These are phyloP conservation scores for Bolinopsis microptera DNA, from an alignment of 37 sponge, comb jelly and placozoan genomes.

Conservation along the genomic window DNA sequence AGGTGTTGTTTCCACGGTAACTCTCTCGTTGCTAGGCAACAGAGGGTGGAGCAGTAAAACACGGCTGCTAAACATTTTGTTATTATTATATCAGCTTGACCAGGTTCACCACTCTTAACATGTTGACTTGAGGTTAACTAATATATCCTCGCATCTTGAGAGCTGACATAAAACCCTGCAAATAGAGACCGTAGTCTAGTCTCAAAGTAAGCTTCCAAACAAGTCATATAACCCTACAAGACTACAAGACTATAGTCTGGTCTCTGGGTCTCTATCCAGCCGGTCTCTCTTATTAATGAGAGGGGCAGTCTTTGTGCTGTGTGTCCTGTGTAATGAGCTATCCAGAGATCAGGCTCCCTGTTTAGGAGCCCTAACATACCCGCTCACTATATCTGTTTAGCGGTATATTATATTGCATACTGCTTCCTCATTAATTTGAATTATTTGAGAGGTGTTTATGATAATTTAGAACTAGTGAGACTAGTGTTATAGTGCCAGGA, in stretches of 20 bases:
- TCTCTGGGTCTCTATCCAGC: background rate
- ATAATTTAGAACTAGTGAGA: background rate
- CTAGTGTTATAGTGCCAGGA: background rate
- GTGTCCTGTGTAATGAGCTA: no score
- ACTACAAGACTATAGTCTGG: no score
- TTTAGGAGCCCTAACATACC: background rate
- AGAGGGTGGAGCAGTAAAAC: background rate
- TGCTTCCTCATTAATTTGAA: background rate
- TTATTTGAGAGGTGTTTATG: constrained; percentile 33
- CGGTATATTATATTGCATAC: background rate
- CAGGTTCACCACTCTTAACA: no score
- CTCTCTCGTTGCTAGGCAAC: background rate
- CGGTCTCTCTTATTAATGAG: background rate
- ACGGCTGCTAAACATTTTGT: no score
- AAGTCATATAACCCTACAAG: no score
- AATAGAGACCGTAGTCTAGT: no score
- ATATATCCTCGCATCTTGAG: no score
- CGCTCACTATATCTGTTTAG: background rate
- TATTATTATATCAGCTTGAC: no score
- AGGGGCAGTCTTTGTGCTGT: background rate
- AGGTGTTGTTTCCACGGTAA: background rate
- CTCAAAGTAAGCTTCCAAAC: no score
- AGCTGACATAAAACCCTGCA: no score
- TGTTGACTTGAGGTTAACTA: no score
- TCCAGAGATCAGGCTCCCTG: background rate